Evolutionary conservation across 2,113 vertebrate species (phyloP).

Genomic region (Pterocles burchelli): DNA sequence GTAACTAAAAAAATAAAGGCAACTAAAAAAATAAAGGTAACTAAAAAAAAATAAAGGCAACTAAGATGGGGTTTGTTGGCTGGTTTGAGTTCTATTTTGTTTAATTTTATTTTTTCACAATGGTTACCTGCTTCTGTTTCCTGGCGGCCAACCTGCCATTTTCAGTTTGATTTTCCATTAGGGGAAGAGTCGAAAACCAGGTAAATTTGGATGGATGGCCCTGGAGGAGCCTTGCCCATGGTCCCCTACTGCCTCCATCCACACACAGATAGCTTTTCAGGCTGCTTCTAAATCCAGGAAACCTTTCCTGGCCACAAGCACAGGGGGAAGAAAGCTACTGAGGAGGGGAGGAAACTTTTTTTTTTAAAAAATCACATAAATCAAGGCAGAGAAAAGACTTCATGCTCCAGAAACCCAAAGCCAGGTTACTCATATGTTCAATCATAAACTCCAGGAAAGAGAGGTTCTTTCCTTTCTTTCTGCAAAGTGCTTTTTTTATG

Average conservation of each 20-base stretch:
- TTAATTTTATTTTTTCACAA: not conserved
- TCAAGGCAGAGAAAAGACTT: not conserved
- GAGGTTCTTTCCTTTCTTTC: constrained; percentile 1
- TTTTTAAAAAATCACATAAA: not conserved
- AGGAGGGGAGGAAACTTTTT: not conserved
- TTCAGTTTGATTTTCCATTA: not conserved
- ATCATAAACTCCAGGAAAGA: constrained; percentile 19
- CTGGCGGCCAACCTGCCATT: not conserved
- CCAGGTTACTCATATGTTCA: constrained; percentile 14
- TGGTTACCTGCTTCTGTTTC: not conserved
- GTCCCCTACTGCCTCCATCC: not conserved
- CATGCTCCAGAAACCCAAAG: constrained; percentile 11
- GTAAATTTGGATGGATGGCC: not conserved
- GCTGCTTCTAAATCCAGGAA: not conserved
- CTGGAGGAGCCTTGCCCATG: not conserved
- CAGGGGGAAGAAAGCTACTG: not conserved
- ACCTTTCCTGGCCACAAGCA: not conserved
- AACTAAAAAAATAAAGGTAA: not conserved
- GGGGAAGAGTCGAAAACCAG: not conserved
- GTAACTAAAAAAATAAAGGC: not conserved
- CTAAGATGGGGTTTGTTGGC: not conserved
- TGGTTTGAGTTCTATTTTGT: not conserved
- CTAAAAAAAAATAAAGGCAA: not conserved
- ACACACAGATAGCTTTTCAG: not conserved
- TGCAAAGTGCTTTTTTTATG: not conserved